A percentile compares a stretch with the other conserved stretches of the same genome.
Conservation (phyloP, 2,113 vertebrate genomes). For the Microtus ochrogaster region DNA sequence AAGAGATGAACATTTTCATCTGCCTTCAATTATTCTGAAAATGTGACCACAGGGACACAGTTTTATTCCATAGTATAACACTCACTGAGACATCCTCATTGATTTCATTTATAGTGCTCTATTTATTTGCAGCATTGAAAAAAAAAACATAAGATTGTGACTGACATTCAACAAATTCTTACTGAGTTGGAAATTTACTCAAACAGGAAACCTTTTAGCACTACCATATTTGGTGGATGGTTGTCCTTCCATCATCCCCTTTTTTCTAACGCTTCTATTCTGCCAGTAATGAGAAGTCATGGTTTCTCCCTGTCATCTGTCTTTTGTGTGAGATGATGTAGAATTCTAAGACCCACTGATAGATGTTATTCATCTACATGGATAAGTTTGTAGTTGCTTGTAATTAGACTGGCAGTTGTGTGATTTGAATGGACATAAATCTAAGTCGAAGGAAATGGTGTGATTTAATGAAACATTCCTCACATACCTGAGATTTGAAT, state of each 20-base stretch:
- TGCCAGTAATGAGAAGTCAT: background rate
- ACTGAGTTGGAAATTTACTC: background rate
- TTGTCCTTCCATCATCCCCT: background rate
- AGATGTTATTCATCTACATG: too few species aligned
- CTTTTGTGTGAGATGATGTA: background rate
- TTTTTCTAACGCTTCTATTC: background rate
- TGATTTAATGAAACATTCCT: background rate
- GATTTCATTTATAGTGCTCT: conserved; percentile 25
- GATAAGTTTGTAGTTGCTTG: background rate
- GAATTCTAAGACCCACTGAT: background rate
- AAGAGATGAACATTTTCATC: background rate
- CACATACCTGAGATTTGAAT: background rate
- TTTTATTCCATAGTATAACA: background rate
- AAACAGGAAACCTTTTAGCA: background rate
- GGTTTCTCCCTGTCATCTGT: background rate
- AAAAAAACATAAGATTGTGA: conserved; percentile 40
- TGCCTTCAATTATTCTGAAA: background rate
- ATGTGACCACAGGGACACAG: background rate
- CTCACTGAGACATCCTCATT: background rate
- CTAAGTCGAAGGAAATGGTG: background rate
- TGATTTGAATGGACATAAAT: background rate
- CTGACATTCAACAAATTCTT: conserved; percentile 41
- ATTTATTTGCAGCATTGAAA: conserved; percentile 15
- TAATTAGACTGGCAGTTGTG: background rate
- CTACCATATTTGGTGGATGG: background rate